Evolutionary conservation across 2,888 invertebrate species (phyloP), one percentile per base, ranked within the genome.

Genomic region (Chloroclystis v-ata): DNA sequence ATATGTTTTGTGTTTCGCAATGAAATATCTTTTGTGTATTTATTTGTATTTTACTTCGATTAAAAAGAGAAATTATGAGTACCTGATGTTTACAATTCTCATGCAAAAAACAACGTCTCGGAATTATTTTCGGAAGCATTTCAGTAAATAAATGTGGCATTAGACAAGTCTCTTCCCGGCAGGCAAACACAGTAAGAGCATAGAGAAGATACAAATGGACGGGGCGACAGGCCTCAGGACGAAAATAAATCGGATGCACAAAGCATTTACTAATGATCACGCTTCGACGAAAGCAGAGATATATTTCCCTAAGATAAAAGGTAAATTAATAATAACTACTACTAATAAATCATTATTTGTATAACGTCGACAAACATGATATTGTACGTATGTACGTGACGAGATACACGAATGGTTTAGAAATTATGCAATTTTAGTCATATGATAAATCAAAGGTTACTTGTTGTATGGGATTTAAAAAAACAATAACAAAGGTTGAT

Each of bases 221-320:
- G 75, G 66, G 61, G 69, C 66, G 63, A 66, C 66, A 65, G 59
- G 65, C 70, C 68, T 64, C 59, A 62, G 60, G 71, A 79, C 74
- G 71, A 77, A 82, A 79, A 80, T 81, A 81, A 52, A 43, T 43
- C 48, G 56, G 56, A 53, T 57, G 57, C 61, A 61, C 57, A 54
- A 33, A 33, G 28, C 33, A 35, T 37, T 28, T 43, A 20, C 42
- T 50, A 50, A 50, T 50, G 49, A 50, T 46, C 54, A 57, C 39
- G 50, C 46, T 39, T 28, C 46, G 28, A 43, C 38, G 14, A 39
- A 39, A 49, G 54, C 54, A 52, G 52, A 44, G 57, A 52, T 38
- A 52, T 49, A 42, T 26, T 43, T n/a, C n/a, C n/a, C 37, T 43
- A 32, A 51, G 47, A 49, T 37, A 30, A 16, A 35, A 30, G 32